Evolutionary conservation across 1,140 invertebrate genomes (phyloP).

Genomic region (Cyphomyrmex costatus): DNA sequence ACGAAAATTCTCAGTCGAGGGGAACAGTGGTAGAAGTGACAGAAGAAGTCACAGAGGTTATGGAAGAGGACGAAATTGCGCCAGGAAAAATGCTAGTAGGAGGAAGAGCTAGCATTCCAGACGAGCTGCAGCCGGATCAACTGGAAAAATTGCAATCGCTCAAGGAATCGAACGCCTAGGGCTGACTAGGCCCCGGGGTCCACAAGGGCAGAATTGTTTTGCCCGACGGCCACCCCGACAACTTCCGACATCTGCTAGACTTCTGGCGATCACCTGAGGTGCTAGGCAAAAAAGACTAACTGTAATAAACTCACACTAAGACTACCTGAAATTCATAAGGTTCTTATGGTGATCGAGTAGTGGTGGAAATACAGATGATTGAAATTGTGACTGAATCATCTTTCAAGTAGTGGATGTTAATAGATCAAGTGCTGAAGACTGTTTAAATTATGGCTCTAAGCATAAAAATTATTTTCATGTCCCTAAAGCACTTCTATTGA

Average conservation of each 20-base stretch:
- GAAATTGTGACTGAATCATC: slow-evolving; percentile 22
- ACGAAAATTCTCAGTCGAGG: slow-evolving; percentile 88
- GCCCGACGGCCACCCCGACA: slow-evolving; percentile 84
- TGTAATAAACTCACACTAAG: slow-evolving; percentile 27
- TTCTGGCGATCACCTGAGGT: slow-evolving; percentile 83
- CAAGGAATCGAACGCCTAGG: slow-evolving; percentile 95
- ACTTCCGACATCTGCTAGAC: slow-evolving; percentile 83
- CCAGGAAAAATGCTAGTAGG: slow-evolving; percentile 91
- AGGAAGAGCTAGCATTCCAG: slow-evolving; percentile 92
- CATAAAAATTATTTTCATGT: slow-evolving; percentile 23
- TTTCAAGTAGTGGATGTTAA: slow-evolving; percentile 35
- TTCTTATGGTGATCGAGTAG: slow-evolving; percentile 37
- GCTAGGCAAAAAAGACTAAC: slow-evolving; percentile 81
- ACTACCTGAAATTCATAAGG: slow-evolving; percentile 20
- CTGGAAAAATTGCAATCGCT: slow-evolving; percentile 93
- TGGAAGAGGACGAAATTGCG: slow-evolving; percentile 88
- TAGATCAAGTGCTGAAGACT: slow-evolving; percentile 28
- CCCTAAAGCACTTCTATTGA: background rate
- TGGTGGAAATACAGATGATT: slow-evolving; percentile 2
- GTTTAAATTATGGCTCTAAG: background rate
- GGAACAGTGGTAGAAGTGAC: slow-evolving; percentile 78
- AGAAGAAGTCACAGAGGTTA: slow-evolving; percentile 69
- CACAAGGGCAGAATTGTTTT: slow-evolving; percentile 81
- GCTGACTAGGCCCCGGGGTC: slow-evolving; percentile 84
- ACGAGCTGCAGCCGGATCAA: slow-evolving; percentile 94